phyloP scores from a whole-genome alignment of 2,113 vertebrate genomes.

The Thymallus thymallus region DNA sequence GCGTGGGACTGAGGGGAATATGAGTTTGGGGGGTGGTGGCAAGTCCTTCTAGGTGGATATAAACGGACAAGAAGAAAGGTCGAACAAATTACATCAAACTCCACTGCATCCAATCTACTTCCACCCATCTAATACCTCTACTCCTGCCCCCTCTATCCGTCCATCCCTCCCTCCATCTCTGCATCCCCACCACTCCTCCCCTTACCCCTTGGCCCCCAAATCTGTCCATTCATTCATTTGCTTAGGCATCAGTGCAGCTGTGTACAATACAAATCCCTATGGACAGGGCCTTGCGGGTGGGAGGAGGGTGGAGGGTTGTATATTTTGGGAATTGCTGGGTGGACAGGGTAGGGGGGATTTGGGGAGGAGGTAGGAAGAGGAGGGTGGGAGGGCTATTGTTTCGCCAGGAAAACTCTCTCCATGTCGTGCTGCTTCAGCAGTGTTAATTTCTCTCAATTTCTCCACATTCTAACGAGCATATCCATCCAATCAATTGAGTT shows the following conservation, averaged over 20 bases:
- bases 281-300: conserved; percentile 28
- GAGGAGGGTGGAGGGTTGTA: neutral
- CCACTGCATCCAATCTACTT: too few relatives aligned
- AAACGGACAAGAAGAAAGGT: neutral
- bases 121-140: too few relatives aligned
- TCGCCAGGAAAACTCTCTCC: neutral
- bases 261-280: conserved; percentile 38
- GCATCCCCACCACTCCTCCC: neutral
- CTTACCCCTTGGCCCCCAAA: neutral
- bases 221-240: conserved; percentile 2
- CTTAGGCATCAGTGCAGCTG: conserved; percentile 13
- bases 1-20: neutral
- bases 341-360: neutral
- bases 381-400: too few relatives aligned
- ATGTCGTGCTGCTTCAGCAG: too few relatives aligned
- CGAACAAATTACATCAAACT: neutral
- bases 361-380: neutral
- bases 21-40: neutral
- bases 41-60: too few relatives aligned
- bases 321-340: too few relatives aligned
- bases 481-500: neutral
- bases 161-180: neutral
- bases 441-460: too few relatives aligned
- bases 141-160: too few relatives aligned
- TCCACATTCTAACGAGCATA: too few relatives aligned